These are phyloP conservation scores for Beris chalybata DNA, from an alignment of 2,888 invertebrate species.

Conservation along the genomic window DNA sequence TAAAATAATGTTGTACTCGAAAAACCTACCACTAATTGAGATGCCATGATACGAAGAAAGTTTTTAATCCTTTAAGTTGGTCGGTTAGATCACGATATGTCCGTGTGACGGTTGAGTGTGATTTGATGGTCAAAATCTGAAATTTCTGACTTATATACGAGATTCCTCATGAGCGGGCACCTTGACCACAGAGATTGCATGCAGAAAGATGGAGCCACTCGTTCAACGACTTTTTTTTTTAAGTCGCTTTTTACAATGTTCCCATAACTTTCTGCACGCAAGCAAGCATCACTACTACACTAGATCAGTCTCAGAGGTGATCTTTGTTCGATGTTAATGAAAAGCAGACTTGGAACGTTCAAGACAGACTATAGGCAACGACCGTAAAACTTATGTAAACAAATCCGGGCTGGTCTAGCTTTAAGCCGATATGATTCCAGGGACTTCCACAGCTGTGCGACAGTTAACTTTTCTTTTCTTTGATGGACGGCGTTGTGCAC, in stretches of 20 bases:
- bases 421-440: background rate
- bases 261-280: slow-evolving; percentile 30
- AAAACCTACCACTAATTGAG: slow-evolving; percentile 59
- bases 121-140: slow-evolving; percentile 53
- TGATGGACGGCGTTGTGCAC: background rate
- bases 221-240: slow-evolving; percentile 5
- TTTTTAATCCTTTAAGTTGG: slow-evolving; percentile 29
- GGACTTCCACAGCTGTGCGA: background rate
- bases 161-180: slow-evolving; percentile 38
- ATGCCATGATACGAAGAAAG: slow-evolving; percentile 54
- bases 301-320: background rate
- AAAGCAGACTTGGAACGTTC: background rate
- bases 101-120: slow-evolving; percentile 19
- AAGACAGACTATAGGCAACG: background rate
- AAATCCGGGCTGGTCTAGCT: background rate
- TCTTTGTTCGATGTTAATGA: slow-evolving; percentile 2
- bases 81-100: slow-evolving; percentile 15
- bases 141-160: slow-evolving; percentile 37
- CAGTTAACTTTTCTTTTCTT: background rate
- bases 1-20: background rate
- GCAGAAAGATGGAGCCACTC: slow-evolving; percentile 16
- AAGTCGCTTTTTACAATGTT: slow-evolving; percentile 3
- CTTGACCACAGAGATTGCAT: slow-evolving; percentile 29
- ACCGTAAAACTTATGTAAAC: slow-evolving; percentile 16
- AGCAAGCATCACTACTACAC: slow-evolving; percentile 17